Base-by-base conservation (phyloP, 2,797 vertebrate genomes). In the Acestrorhynchus altus region DNA sequence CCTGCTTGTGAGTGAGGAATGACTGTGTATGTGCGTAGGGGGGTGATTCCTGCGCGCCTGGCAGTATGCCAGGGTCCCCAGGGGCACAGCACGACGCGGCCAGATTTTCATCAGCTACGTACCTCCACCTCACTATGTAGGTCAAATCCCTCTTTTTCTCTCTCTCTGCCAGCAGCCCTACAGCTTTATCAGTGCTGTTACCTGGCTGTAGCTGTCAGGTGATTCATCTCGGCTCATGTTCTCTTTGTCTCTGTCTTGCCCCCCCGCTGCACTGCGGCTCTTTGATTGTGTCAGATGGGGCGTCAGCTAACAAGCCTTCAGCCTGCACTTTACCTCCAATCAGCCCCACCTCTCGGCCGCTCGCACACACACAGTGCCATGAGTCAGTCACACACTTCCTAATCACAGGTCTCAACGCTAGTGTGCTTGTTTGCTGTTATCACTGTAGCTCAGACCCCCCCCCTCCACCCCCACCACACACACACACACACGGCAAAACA, bases 121-220 rank as follows among this genome's bases (percentile, higher is more conserved):
- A 74, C 76, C 87, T 87, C 39, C 59, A 66, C 22, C 83, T 86
- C 83, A 81, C 74, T 74, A 88, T 88, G 84, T 89, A 85, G 86
- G 88, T 88, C 88, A 85, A 63, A 52, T 64, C 79, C 61, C 51
- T 72, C 56, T 74, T 73, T 72, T n/a, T 64, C 83, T 63, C 16
- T 22, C 60, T 24, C 28, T 52, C 18, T 87, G 85, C 84, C 77
- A 59, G 69, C 51, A 42, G 71, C 77, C 61, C 24, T 68, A 26
- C 15, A 60, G 42, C 76, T 66, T 49, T 65, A 12, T 76, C 72
- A 63, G 64, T 63, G 18, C 35, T 42, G 70, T 60, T 42, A 74
- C 65, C 52, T 59, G 70, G 54, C 52, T 79, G 71, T 68, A 73
- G 26, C 63, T 73, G 61, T 72, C 57, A 68, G 40, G 71, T 74